Evolutionary conservation across 2,888 invertebrate genomes (phyloP).

Genomic region (Trichogramma dendrolimi): DNA sequence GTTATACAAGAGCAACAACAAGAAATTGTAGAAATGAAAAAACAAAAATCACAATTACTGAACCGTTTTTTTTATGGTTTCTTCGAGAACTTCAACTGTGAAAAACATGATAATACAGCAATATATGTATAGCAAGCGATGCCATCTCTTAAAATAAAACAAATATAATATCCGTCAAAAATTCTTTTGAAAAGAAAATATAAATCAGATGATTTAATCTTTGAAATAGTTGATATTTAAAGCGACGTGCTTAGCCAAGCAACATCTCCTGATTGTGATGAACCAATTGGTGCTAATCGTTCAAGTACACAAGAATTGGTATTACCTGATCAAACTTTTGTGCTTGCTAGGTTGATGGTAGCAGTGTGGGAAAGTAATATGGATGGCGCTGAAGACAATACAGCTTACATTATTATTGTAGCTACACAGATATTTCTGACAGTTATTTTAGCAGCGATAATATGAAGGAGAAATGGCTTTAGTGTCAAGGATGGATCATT

Average conservation of each 20-base stretch:
- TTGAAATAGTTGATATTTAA: conserved; percentile 51
- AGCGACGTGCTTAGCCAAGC: conserved; percentile 46
- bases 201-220: conserved; percentile 49
- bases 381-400: conserved; percentile 77
- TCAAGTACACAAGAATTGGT: conserved; percentile 71
- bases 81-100: too few species aligned
- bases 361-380: conserved; percentile 87
- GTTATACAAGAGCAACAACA: too few species aligned
- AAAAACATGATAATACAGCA: too few species aligned
- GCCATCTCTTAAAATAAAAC: too few species aligned
- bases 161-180: too few species aligned
- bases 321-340: conserved; percentile 78
- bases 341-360: conserved; percentile 77
- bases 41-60: too few species aligned
- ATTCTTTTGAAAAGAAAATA: conserved; percentile 54
- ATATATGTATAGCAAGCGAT: too few species aligned
- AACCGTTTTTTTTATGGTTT: too few species aligned
- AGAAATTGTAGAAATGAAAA: too few species aligned
- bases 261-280: conserved; percentile 49
- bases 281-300: conserved; percentile 54
- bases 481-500: conserved; percentile 70
- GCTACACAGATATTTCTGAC: conserved; percentile 79
- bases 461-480: conserved; percentile 78
- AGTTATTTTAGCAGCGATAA: conserved; percentile 72
- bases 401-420: conserved; percentile 74